Evolutionary conservation across 2,888 invertebrate genomes (phyloP).

Genomic region (Dione juno): DNA sequence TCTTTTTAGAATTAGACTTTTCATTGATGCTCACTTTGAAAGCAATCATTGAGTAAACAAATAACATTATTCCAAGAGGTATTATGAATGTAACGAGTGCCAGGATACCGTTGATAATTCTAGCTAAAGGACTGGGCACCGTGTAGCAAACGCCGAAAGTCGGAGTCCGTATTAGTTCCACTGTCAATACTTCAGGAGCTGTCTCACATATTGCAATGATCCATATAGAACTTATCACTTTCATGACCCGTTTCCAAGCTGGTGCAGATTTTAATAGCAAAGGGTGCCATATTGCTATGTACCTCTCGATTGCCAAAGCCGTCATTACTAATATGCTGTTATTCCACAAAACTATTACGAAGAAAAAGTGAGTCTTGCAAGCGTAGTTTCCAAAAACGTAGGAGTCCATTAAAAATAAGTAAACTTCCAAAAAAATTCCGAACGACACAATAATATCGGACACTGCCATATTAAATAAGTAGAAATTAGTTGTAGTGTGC

Average conservation of each 20-base stretch:
- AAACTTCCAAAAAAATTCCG: slow-evolving; percentile 59
- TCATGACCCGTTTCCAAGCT: slow-evolving; percentile 58
- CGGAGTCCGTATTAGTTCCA: slow-evolving; percentile 54
- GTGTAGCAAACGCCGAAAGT: slow-evolving; percentile 56
- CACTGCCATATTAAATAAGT: slow-evolving; percentile 69
- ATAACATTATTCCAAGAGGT: slow-evolving; percentile 61
- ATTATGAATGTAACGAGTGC: slow-evolving; percentile 60
- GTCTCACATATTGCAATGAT: slow-evolving; percentile 59
- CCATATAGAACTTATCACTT: slow-evolving; percentile 59
- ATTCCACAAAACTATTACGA: slow-evolving; percentile 60
- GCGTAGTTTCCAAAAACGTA: slow-evolving; percentile 52
- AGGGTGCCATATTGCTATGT: slow-evolving; percentile 64
- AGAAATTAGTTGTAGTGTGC: slow-evolving; percentile 73
- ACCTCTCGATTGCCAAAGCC: slow-evolving; percentile 63
- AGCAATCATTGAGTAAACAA: slow-evolving; percentile 63
- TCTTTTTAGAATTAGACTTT: slow-evolving; percentile 51
- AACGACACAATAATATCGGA: slow-evolving; percentile 68
- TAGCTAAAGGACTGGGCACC: slow-evolving; percentile 56
- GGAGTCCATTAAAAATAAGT: slow-evolving; percentile 49
- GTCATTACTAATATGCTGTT: slow-evolving; percentile 65
- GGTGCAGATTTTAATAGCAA: slow-evolving; percentile 54
- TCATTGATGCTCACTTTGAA: slow-evolving; percentile 58
- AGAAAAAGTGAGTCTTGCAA: slow-evolving; percentile 61
- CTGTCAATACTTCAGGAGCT: slow-evolving; percentile 60
- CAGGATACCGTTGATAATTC: slow-evolving; percentile 57